These are phyloP conservation scores for Alexandromys fortis DNA, from an alignment of 2,113 vertebrate genomes.

Conservation along the genomic window DNA sequence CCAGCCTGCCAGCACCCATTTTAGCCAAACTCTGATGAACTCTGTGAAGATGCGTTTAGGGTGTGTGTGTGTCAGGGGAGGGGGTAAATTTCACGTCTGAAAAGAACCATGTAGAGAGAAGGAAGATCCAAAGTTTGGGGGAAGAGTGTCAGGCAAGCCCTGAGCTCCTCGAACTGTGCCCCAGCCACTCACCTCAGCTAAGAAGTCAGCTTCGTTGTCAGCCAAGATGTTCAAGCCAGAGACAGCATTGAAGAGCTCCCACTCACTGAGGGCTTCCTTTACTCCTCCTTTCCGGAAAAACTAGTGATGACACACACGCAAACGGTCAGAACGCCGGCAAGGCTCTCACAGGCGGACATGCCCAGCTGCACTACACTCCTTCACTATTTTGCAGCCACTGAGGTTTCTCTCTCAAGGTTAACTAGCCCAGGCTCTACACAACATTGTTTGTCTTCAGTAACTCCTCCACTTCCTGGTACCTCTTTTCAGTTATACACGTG, in stretches of 20 bases:
- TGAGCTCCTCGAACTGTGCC: neutral
- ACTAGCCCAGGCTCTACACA: neutral
- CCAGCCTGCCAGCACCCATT: neutral
- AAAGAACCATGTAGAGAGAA: constrained; percentile 27
- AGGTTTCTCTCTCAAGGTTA: neutral
- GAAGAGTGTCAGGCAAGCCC: neutral
- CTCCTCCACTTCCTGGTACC: neutral
- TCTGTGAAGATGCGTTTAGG: neutral
- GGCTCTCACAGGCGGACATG: neutral
- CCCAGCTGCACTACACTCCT: neutral
- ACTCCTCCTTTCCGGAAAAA: constrained; percentile 97
- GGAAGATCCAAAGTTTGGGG: neutral
- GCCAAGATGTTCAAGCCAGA: constrained; percentile 91
- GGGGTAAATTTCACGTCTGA: neutral
- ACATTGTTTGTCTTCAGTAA: neutral
- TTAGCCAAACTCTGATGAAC: neutral
- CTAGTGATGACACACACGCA: constrained; percentile 82
- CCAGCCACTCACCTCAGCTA: constrained; percentile 89
- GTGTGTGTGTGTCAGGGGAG: neutral
- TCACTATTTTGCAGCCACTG: neutral
- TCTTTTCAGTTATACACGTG: neutral
- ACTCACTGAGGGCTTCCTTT: constrained; percentile 89
- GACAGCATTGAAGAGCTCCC: constrained; percentile 95
- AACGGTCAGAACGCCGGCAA: neutral
- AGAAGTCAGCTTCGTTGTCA: constrained; percentile 94